Evolutionary conservation across 2,888 invertebrate genomes (phyloP), one percentile per base, ranked within the genome.

Genomic region (Stenotaenia linearis): DNA sequence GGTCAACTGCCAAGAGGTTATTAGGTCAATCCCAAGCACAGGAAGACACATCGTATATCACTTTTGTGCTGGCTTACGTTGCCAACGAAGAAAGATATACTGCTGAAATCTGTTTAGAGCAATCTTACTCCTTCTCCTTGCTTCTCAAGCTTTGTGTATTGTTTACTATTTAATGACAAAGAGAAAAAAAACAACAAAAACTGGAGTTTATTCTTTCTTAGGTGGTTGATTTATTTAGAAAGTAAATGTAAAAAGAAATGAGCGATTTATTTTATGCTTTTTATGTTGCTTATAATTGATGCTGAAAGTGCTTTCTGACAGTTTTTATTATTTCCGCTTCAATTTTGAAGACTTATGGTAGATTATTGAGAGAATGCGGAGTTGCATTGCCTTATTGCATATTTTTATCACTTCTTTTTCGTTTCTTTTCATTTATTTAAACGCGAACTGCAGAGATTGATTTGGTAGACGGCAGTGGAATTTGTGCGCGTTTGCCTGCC

Each of bases 1-100:
- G 69, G 69, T 69, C 69, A 69, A 69, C 69, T 69, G 69, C 69
- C 69, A 69, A 69, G 69, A 69, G 69, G 69, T 69, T 69, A 69
- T 69, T 69, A 69, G 69, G 69, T 69, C 69, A 69, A 69, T 69
- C 69, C 50, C 69, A 69, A 28, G 69, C 69, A 69, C 25, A 69
- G 69, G 69, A 69, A 23, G 69, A 69, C 69, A 28, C 69, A n/a
- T 69, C 69, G 5, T 69, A 69, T 69, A 69, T 69, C 69, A 69
- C 69, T 69, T 69, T 69, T 69, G 25, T 69, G 69, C 69, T 15
- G 69, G 69, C 69, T 69, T 69, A 28, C 28, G 69, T 25, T 69
- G 28, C 69, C 69, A 28, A 69, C 12, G 69, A 69, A 61, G 69
- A 28, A 28, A 69, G 69, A 69, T 69, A 69, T 28, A 69, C 69